Evolutionary conservation across 2,888 invertebrate genomes (phyloP), one percentile per base, ranked within the genome.

Genomic region (Lacanobia oleracea): DNA sequence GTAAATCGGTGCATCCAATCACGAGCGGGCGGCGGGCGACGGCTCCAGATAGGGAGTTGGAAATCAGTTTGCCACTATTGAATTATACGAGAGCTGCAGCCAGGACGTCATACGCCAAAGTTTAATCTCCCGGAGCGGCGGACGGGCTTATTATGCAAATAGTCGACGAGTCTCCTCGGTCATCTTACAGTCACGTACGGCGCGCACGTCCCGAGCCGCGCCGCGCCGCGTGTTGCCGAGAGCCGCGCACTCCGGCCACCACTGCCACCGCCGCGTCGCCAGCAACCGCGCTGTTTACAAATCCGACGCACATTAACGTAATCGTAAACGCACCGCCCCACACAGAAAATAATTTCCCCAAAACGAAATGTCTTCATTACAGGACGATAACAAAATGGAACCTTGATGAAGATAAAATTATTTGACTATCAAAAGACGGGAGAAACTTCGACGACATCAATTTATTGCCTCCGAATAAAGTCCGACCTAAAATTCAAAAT

Each of bases 21-120:
- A 92, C 91, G 88, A 81, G 81, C 84, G 81, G 40, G 70, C 85
- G 81, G 67, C 14, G 14, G 76, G 83, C 86, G 84, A 86, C 85
- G 86, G 86, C 88, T 84, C 87, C 80, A 86, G 89, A 88, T 90
- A 85, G 89, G 86, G 92, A 94, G 89, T 93, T 92, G 88, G 90
- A 92, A 95, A 94, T 95, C 94, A 95, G 94, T 94, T 94, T 92
- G 93, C 93, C 93, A 92, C 94, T 95, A 95, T 95, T 95, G 94
- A 95, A 95, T 95, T 95, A 95, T 93, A 94, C 92, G 93, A 91
- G 91, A 89, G 93, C 92, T 92, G 92, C 93, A 92, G 92, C 91
- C 91, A 91, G 92, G 91, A 93, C 93, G 94, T 94, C 94, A 94
- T 94, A 94, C 94, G 94, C 90, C 93, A 88, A 94, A 95, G 94